Evolutionary conservation across 2,113 vertebrate species (phyloP).

Genomic region (Pardalotus punctatus): DNA sequence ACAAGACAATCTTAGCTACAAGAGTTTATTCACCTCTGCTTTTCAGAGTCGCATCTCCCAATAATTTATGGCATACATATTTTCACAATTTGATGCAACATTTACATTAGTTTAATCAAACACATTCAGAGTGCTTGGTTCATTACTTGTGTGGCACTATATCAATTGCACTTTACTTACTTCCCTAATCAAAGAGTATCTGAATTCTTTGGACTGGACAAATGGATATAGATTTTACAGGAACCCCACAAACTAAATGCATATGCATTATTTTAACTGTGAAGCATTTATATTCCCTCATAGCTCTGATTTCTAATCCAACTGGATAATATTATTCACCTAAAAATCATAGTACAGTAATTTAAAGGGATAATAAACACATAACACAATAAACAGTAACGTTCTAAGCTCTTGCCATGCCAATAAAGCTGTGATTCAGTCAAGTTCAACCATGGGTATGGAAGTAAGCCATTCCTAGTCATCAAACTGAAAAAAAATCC

Average conservation of each 20-base stretch:
- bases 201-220: conserved; percentile 59
- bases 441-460: not conserved
- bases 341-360: conserved; percentile 34
- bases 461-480: not conserved
- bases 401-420: not conserved
- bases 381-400: not conserved
- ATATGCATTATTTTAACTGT: conserved; percentile 48
- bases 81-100: conserved; percentile 54
- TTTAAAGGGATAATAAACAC: conserved; percentile 49
- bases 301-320: conserved; percentile 37
- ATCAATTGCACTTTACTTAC: conserved; percentile 65
- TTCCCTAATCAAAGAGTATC: conserved; percentile 35
- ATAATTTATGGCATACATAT: conserved; percentile 60
- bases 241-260: conserved; percentile 31
- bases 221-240: conserved; percentile 64
- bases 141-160: conserved; percentile 15
- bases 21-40: conserved; percentile 61
- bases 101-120: conserved; percentile 69
- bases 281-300: conserved; percentile 41
- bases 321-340: conserved; percentile 14
- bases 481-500: not conserved
- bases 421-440: not conserved
- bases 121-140: not conserved
- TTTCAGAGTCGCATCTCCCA: conserved; percentile 28
- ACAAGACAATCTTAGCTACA: conserved; percentile 59